Percentiles rank a stretch among this genome's conserved stretches.
These are phyloP conservation scores for Xestia ashworthii DNA, from an alignment of 2,888 invertebrate genomes.

Conservation along the genomic window DNA sequence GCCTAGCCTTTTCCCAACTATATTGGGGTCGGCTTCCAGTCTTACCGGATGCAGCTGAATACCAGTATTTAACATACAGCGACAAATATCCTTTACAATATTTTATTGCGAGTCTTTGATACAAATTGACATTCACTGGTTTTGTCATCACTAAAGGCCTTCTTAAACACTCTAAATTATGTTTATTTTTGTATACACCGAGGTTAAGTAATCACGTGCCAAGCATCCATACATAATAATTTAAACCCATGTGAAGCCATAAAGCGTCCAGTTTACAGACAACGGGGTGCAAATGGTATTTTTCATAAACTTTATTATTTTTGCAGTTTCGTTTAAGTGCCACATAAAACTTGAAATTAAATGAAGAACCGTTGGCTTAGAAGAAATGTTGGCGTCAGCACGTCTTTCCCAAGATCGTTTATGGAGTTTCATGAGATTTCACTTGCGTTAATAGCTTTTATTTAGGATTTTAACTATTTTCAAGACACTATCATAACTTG, in stretches of 20 bases:
- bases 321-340: slow-evolving; percentile 33
- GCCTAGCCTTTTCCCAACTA: too few species aligned
- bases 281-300: slow-evolving; percentile 46
- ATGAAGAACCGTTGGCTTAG: slow-evolving; percentile 37
- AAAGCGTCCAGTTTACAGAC: slow-evolving; percentile 26
- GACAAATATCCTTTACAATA: too few species aligned
- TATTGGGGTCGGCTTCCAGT: too few species aligned
- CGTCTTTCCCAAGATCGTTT: slow-evolving; percentile 19
- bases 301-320: slow-evolving; percentile 55
- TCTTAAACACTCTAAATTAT: neutral
- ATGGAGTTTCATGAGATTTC: slow-evolving; percentile 28
- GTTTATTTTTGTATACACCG: neutral
- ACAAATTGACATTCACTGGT: too few species aligned
- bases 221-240: neutral
- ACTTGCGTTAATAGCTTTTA: slow-evolving; percentile 15
- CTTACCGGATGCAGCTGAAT: too few species aligned
- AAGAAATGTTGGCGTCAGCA: slow-evolving; percentile 13
- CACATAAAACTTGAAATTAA: slow-evolving; percentile 58
- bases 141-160: neutral
- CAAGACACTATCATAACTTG: too few species aligned
- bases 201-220: neutral
- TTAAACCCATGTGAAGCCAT: neutral
- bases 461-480: neutral
- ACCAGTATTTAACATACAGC: too few species aligned
- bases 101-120: too few species aligned